Conservation (phyloP, 92 coral and sea anemone genomes). For the Paragorgia papillata region DNA sequence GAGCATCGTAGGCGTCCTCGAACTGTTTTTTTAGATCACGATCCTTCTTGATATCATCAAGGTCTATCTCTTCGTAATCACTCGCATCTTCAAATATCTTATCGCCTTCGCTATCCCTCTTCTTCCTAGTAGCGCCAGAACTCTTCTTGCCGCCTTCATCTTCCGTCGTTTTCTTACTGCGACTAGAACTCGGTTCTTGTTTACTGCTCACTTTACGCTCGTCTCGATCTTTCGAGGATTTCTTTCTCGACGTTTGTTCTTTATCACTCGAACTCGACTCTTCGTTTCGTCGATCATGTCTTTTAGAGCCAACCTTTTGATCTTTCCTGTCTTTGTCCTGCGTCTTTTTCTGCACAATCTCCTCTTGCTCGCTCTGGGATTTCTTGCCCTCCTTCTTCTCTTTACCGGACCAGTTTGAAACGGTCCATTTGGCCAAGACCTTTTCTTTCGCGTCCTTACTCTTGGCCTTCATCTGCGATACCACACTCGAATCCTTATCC, state of each 20-base stretch:
- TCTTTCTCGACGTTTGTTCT: neutral
- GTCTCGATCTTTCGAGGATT: neutral
- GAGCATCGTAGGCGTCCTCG: slow-evolving; percentile 13
- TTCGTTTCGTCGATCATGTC: slow-evolving; percentile 1
- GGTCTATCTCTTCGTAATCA: slow-evolving; percentile 28
- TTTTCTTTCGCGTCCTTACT: slow-evolving; percentile 37
- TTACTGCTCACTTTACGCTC: neutral
- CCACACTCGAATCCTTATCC: neutral
- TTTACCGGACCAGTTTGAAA: slow-evolving; percentile 36
- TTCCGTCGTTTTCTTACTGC: neutral
- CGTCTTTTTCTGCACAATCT: neutral
- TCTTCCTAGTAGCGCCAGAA: neutral
- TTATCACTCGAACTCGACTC: neutral
- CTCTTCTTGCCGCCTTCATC: neutral
- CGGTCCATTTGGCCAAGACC: slow-evolving; percentile 33
- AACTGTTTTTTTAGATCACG: slow-evolving; percentile 9
- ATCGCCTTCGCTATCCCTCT: slow-evolving; percentile 21
- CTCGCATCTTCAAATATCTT: slow-evolving; percentile 43
- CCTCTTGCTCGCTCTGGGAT: neutral
- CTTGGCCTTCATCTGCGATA: slow-evolving; percentile 27
- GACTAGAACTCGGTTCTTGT: neutral
- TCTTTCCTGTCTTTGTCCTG: slow-evolving; percentile 5
- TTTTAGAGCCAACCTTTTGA: neutral
- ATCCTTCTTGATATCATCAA: neutral
- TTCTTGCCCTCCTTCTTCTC: neutral